phyloP scores from a whole-genome alignment of 2,888 invertebrate species.

The Drosophila parthenogenetica region DNA sequence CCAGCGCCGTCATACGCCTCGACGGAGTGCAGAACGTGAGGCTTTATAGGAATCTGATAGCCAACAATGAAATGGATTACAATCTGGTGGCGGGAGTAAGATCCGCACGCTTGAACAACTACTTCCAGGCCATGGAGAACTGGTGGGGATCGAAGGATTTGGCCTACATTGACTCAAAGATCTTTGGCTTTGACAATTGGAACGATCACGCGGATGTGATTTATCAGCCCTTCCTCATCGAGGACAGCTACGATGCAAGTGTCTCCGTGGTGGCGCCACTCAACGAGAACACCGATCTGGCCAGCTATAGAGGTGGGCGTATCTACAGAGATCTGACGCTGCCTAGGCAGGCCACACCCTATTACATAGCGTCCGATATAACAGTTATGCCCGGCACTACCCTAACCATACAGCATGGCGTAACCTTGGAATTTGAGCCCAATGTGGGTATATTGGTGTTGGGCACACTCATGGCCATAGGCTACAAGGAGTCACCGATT shows the following conservation, averaged over 20 bases:
- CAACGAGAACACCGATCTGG: constrained; percentile 87
- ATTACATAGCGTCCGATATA: constrained; percentile 93
- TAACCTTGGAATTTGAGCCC: constrained; percentile 96
- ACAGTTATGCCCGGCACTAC: constrained; percentile 98
- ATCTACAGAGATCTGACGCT: constrained; percentile 89
- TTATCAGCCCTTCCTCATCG: constrained; percentile 94
- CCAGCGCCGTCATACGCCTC: constrained; percentile 95
- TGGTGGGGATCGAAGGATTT: constrained; percentile 97
- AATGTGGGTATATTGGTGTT: constrained; percentile 98
- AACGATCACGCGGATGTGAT: constrained; percentile 98
- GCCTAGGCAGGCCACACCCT: constrained; percentile 89
- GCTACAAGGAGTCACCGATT: constrained; percentile 91
- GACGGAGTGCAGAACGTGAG: constrained; percentile 97
- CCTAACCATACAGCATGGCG: constrained; percentile 94
- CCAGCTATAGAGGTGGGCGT: constrained; percentile 90
- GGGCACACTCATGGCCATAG: constrained; percentile 94
- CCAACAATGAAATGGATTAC: constrained; percentile 93
- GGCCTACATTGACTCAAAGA: constrained; percentile 90
- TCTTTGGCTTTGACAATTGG: constrained; percentile 99
- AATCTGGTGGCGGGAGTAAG: constrained; percentile 96
- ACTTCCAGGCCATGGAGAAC: constrained; percentile 95
- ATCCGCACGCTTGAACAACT: constrained; percentile 94
- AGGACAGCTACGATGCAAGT: constrained; percentile 91
- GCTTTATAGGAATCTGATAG: constrained; percentile 95
- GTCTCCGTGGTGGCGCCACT: constrained; percentile 87